Evolutionary conservation across 2,888 invertebrate genomes (phyloP).

Genomic region (Cheilosia grossa): DNA sequence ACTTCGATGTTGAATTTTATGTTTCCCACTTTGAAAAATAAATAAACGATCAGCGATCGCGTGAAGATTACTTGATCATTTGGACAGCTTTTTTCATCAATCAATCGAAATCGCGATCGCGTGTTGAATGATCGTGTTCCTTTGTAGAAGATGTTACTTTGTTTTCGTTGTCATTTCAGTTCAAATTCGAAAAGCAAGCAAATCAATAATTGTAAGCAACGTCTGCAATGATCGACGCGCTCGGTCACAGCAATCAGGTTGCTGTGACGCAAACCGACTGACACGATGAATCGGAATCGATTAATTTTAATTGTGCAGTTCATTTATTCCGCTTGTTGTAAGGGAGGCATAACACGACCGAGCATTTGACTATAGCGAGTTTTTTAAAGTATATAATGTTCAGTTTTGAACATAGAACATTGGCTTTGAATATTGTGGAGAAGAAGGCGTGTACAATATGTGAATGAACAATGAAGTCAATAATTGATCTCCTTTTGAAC

Average conservation of each 20-base stretch:
- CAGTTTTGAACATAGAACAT: not conserved
- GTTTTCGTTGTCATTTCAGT: slow-evolving; percentile 1
- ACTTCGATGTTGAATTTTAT: not conserved
- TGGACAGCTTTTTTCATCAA: not conserved
- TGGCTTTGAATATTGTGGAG: not conserved
- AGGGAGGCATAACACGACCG: not conserved
- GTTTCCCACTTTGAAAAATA: not conserved
- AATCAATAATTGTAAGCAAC: not conserved
- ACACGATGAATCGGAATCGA: slow-evolving; percentile 50
- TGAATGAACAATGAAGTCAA: not conserved
- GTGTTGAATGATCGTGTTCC: not conserved
- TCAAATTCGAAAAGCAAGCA: slow-evolving; percentile 18
- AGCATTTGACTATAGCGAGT: not conserved
- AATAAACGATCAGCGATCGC: not conserved
- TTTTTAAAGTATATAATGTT: slow-evolving; percentile 1
- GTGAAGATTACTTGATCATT: not conserved
- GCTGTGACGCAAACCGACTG: slow-evolving; percentile 59
- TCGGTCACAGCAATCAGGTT: slow-evolving; percentile 19
- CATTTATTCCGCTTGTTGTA: slow-evolving; percentile 2
- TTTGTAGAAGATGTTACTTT: slow-evolving; percentile 8
- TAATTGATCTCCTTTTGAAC: slow-evolving; percentile 4
- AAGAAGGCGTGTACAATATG: not conserved
- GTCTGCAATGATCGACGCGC: not conserved
- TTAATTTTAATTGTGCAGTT: slow-evolving; percentile 57
- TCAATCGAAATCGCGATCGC: not conserved